Conservation (phyloP, 2,888 invertebrate species). For the Ethmia dodecea region DNA sequence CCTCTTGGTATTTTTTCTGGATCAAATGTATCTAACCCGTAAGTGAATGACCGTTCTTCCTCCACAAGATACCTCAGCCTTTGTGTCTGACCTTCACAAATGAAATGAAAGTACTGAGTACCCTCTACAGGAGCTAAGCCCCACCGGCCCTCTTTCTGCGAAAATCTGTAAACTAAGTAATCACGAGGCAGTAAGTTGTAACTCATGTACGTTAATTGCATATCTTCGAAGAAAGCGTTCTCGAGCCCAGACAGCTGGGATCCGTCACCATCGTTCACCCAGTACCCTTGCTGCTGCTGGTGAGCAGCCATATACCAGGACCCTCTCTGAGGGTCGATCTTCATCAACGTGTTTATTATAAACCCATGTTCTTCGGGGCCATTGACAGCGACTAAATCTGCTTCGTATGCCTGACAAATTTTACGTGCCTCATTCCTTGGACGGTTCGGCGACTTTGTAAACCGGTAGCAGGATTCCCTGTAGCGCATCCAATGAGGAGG, state of each 20-base stretch:
- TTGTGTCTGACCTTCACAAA: conserved; percentile 91
- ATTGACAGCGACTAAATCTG: conserved; percentile 89
- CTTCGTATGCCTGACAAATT: conserved; percentile 89
- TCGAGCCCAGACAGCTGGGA: conserved; percentile 87
- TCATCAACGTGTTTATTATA: conserved; percentile 87
- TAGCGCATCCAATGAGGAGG: conserved; percentile 93
- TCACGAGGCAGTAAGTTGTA: conserved; percentile 80
- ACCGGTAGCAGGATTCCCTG: conserved; percentile 91
- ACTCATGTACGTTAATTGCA: conserved; percentile 30
- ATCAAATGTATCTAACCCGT: conserved; percentile 90
- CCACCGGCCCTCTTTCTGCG: conserved; percentile 86
- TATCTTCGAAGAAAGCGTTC: conserved; percentile 87
- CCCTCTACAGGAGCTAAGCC: conserved; percentile 89
- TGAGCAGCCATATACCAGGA: conserved; percentile 92
- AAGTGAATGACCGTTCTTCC: conserved; percentile 89
- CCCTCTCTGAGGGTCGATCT: conserved; percentile 90
- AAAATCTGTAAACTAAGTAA: conserved; percentile 88
- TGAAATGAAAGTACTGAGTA: conserved; percentile 86
- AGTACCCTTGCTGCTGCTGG: conserved; percentile 84
- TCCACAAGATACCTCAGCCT: conserved; percentile 83
- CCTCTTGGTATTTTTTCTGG: conserved; percentile 90
- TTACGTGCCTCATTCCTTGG: conserved; percentile 88
- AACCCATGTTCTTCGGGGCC: conserved; percentile 92
- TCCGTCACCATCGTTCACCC: conserved; percentile 91
- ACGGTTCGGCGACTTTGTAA: conserved; percentile 90